Base-by-base conservation (phyloP, 2,113 vertebrate species). In the Thamnophis sirtalis region DNA sequence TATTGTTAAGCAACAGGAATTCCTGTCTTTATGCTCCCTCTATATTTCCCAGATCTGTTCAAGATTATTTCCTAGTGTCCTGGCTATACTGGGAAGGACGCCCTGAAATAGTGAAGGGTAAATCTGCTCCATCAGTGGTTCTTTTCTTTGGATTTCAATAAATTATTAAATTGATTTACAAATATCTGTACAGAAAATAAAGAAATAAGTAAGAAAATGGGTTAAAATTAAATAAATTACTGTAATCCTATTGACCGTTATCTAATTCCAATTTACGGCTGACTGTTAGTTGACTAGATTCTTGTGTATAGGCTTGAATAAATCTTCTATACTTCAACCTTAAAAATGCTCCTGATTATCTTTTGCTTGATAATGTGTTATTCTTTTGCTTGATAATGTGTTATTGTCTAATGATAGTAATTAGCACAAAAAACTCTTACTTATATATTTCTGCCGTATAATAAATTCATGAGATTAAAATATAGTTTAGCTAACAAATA, bases 161-260 rank as follows among this genome's bases (percentile, higher is more conserved):
- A 53, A n/a, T 54, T 33, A 73, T n/a, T 33, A 54, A 33, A 53
- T 54, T 17, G 51, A 49, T 88, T 93, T 94, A 2, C 93, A 94
- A 89, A 68, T 88, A 50, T 33, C 9, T 55, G 15, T 63, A 73
- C 60, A 88, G 19, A 4, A 8, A 89, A 33, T 33, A 73, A n/a
- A 68, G 60, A 68, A 26, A 28, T 28, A 28, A 60, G 56, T 26
- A 26, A 60, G 58, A 60, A 60, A 26, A 3, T 9, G 58, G 58
- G 9, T 26, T 60, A 26, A 60, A 60, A 60, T 58, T 2, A 19
- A 56, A 17, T 54, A 3, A 55, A 55, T 54, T 0, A 54, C 17
- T 17, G 26, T 0, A 56, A 58, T 58, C 9, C 56, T 58, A 0
- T 58, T 58, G 56, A 58, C 22, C 56, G 22, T 58, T 58, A 58